Conservation (phyloP, 2,888 invertebrate genomes). For the Autographa pulchrina region DNA sequence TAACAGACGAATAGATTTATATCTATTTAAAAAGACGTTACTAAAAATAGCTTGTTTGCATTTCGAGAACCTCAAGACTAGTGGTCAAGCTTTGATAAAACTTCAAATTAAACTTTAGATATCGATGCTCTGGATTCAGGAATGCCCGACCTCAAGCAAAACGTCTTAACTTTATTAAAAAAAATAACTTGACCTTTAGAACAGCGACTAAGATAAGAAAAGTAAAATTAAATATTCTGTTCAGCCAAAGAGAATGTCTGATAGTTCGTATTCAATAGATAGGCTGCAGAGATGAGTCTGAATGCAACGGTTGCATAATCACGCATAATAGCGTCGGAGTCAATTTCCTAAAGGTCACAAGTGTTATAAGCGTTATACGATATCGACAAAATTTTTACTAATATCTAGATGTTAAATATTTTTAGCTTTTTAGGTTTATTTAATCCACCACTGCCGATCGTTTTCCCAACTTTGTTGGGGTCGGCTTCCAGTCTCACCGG, state of each 20-base stretch:
- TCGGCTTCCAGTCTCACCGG: no score
- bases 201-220: not conserved
- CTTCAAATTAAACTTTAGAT: no score
- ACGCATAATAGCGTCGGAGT: constrained; percentile 34
- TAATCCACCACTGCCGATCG: no score
- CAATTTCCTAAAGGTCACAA: constrained; percentile 54
- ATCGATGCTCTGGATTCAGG: no score
- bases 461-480: no score
- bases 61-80: no score
- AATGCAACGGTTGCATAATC: constrained; percentile 46
- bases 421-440: constrained; percentile 27
- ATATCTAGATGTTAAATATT: constrained; percentile 27
- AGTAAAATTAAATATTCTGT: not conserved
- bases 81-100: no score
- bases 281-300: constrained; percentile 39
- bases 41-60: no score
- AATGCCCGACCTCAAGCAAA: no score
- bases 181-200: not conserved
- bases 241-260: constrained; percentile 26
- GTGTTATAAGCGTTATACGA: constrained; percentile 23
- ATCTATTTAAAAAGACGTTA: no score
- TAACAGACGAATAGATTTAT: no score
- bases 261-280: constrained; percentile 21
- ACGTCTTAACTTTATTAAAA: no score
- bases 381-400: constrained; percentile 41